A percentile compares a stretch with the other conserved stretches of the same genome.
Conservation (phyloP, 1,140 invertebrate species). For the Lamellibrachia luymesi region DNA sequence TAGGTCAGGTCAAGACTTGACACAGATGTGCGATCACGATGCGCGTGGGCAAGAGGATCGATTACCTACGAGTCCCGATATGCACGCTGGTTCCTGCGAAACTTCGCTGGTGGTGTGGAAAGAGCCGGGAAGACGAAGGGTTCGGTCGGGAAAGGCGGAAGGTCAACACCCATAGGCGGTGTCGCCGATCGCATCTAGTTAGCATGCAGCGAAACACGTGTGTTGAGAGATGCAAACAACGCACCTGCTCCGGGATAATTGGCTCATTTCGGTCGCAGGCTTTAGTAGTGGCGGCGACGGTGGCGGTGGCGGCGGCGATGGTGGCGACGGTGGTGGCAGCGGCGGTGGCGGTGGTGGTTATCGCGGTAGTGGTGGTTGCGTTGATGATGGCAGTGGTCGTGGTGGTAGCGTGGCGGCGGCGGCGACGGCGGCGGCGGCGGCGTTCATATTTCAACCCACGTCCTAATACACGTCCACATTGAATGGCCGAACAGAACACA, state of each 20-base stretch:
- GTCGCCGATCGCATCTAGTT: background rate
- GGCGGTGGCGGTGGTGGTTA: background rate
- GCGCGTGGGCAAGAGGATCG: too few relatives aligned
- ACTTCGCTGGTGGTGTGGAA: background rate
- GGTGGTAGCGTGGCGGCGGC: too few relatives aligned
- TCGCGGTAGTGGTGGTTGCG: background rate
- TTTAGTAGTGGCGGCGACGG: background rate
- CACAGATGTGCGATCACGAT: too few relatives aligned
- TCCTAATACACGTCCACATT: too few relatives aligned
- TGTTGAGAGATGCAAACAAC: background rate
- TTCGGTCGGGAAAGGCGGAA: background rate
- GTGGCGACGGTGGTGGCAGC: background rate
- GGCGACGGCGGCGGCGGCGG: too few relatives aligned
- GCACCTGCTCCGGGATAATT: background rate
- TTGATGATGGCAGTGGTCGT: background rate
- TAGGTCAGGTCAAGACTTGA: too few relatives aligned
- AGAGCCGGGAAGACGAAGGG: background rate
- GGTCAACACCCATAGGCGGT: background rate
- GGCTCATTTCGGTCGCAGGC: background rate
- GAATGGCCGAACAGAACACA: too few relatives aligned
- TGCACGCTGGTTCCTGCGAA: background rate
- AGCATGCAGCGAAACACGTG: slow-evolving; percentile 3
- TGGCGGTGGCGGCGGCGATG: background rate
- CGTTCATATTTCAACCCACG: too few relatives aligned
- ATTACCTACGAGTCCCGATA: background rate